A percentile compares a stretch with the other conserved stretches of the same genome.
These are phyloP conservation scores for Melanostoma scalare DNA, from an alignment of 2,888 invertebrate genomes.

Conservation along the genomic window DNA sequence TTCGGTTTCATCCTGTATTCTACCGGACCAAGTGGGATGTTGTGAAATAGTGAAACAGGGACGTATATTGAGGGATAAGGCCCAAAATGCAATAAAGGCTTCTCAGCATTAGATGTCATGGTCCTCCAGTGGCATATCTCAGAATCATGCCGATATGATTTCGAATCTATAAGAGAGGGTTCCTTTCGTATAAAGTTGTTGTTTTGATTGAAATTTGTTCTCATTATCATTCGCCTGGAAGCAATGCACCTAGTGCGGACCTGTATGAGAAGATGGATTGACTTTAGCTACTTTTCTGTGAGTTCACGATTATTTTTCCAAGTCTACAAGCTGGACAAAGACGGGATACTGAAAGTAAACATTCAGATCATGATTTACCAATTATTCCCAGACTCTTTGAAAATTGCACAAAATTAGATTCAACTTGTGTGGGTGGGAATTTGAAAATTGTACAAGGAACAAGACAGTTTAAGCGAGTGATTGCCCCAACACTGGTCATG, in stretches of 20 bases:
- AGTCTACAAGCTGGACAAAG: conserved; percentile 29
- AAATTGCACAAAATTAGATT: conserved; percentile 64
- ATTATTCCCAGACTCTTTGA: conserved; percentile 44
- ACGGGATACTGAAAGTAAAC: conserved; percentile 37
- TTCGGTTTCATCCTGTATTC: conserved; percentile 36
- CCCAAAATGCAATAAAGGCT: no score
- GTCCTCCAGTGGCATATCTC: no score
- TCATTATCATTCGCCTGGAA: no score
- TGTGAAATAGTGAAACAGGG: background rate
- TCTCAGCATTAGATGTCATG: no score
- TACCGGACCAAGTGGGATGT: conserved; percentile 43
- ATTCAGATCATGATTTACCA: conserved; percentile 68
- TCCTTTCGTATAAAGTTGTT: no score
- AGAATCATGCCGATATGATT: no score
- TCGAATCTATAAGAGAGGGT: no score
- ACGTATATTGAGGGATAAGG: no score
- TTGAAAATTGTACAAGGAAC: conserved; percentile 47
- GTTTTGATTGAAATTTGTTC: no score
- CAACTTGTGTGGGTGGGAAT: conserved; percentile 63
- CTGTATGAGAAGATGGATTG: conserved; percentile 51
- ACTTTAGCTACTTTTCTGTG: conserved; percentile 41
- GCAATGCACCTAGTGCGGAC: background rate
- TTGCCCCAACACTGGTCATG: conserved; percentile 31
- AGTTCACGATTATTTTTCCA: conserved; percentile 43
- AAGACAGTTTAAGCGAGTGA: conserved; percentile 24